Percentiles rank a stretch among this genome's conserved stretches.
Evolutionary conservation across 2,888 invertebrate genomes (phyloP).

Genomic region (Aleiodes testaceus): DNA sequence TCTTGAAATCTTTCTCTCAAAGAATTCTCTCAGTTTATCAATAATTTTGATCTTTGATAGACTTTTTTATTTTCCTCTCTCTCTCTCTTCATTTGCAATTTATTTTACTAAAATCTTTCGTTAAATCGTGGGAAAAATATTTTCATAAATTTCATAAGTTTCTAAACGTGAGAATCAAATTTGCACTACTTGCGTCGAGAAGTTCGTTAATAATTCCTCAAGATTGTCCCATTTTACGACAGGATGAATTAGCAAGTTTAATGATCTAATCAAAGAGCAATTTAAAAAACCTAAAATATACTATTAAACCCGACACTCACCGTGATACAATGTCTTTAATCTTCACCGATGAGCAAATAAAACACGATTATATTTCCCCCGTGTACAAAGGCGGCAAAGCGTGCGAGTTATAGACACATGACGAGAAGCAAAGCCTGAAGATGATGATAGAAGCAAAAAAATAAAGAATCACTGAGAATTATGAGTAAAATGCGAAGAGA

Average conservation of each 20-base stretch:
- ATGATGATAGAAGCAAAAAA: constrained; percentile 12
- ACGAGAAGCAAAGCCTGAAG: constrained; percentile 3
- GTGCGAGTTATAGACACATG: constrained; percentile 25
- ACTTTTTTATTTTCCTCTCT: constrained; percentile 4
- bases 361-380: constrained; percentile 19
- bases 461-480: constrained; percentile 16
- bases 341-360: constrained; percentile 52
- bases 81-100: constrained; percentile 22
- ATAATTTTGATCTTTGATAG: constrained; percentile 19
- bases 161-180: constrained; percentile 42
- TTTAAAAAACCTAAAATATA: constrained; percentile 47
- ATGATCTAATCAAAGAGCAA: constrained; percentile 69
- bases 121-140: constrained; percentile 16
- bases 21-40: constrained; percentile 30
- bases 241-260: constrained; percentile 62
- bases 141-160: constrained; percentile 4
- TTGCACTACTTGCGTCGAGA: constrained; percentile 47
- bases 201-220: constrained; percentile 62
- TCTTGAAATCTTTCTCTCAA: constrained; percentile 13
- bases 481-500: constrained; percentile 42
- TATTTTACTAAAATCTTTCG: constrained; percentile 14
- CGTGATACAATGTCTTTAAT: constrained; percentile 58
- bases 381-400: constrained; percentile 21
- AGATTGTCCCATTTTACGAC: constrained; percentile 47
- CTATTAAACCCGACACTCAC: constrained; percentile 39